Evolutionary conservation across 2,113 vertebrate species (phyloP).

Genomic region (Glareola pratincola): DNA sequence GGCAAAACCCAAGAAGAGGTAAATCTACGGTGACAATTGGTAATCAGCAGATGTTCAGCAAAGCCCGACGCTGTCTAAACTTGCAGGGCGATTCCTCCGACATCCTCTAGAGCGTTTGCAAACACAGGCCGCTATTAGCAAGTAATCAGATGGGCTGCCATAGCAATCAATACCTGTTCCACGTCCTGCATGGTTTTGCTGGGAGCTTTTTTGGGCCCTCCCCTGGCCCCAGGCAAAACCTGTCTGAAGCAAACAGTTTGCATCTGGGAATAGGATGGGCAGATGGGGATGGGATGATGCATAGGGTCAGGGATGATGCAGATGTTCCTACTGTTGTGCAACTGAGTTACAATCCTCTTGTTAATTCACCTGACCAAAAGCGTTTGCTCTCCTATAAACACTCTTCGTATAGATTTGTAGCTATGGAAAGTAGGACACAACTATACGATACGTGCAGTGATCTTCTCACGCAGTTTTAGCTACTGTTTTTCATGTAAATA

Average conservation of each 20-base stretch:
- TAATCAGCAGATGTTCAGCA: not conserved
- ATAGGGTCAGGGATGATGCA: not conserved
- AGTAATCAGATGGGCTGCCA: not conserved
- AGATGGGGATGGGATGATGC: too few relatives aligned
- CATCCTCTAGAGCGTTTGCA: not conserved
- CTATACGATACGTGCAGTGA: fast-evolving
- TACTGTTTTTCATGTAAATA: not conserved
- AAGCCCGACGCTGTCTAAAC: not conserved
- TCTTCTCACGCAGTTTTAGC: not conserved
- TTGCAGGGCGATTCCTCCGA: not conserved
- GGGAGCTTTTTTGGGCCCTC: not conserved
- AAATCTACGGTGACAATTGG: not conserved
- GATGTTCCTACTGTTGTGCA: not conserved
- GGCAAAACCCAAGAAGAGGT: fast-evolving
- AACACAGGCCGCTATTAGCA: not conserved
- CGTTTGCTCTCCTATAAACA: not conserved
- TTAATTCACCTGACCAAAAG: not conserved
- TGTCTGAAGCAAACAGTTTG: not conserved
- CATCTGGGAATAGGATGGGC: not conserved
- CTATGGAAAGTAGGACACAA: not conserved
- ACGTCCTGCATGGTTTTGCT: not conserved
- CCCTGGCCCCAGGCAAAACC: not conserved
- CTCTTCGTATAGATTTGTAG: not conserved
- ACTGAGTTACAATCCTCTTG: not conserved
- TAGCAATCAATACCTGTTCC: not conserved